These are phyloP conservation scores for Conus canariensis DNA, from an alignment of 2,888 invertebrate species.

Conservation along the genomic window DNA sequence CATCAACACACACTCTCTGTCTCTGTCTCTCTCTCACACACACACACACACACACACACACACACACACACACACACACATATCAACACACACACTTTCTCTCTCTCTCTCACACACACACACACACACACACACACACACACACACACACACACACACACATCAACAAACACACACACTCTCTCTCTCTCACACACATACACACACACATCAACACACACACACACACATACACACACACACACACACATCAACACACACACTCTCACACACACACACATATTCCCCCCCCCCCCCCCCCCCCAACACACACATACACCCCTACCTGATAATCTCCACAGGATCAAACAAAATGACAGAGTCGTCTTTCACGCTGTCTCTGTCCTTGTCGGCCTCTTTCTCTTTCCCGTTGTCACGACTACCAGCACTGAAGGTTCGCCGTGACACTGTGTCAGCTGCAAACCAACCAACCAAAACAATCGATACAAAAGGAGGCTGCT, in stretches of 20 bases:
- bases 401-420: constrained; percentile 61
- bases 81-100: no score
- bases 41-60: no score
- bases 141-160: no score
- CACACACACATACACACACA: not conserved
- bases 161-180: no score
- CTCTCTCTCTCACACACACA: no score
- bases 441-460: constrained; percentile 61
- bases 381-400: constrained; percentile 62
- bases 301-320: not conserved
- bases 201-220: not conserved
- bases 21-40: no score
- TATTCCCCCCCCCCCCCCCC: no score
- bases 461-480: not conserved
- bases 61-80: no score
- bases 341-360: constrained; percentile 70
- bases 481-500: not conserved
- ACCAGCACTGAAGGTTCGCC: constrained; percentile 66
- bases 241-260: not conserved
- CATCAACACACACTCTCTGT: no score
- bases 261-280: not conserved
- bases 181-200: not conserved
- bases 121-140: no score
- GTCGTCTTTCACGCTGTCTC: constrained; percentile 58
- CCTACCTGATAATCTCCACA: constrained; percentile 68